phyloP scores from a whole-genome alignment of 1,140 invertebrate genomes.

The Apolygus lucorum region DNA sequence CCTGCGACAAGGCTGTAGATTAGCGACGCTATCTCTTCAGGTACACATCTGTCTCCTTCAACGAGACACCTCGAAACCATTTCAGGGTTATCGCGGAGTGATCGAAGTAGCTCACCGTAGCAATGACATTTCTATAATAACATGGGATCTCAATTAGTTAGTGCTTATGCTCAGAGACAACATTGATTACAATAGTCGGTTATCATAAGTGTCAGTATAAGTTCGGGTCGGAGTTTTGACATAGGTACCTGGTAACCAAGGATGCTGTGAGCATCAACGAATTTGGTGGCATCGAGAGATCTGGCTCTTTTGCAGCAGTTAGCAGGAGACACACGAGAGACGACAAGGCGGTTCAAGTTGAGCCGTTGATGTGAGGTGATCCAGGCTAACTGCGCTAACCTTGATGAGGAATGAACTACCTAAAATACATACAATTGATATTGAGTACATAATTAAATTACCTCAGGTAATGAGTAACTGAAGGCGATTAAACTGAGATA shows the following conservation, averaged over 20 bases:
- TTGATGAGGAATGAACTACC: slow-evolving; percentile 52
- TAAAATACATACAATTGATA: slow-evolving; percentile 34
- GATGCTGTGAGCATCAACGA: slow-evolving; percentile 81
- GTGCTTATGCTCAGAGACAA: too few species aligned
- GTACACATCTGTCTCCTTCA: slow-evolving; percentile 59
- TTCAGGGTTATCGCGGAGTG: slow-evolving; percentile 67
- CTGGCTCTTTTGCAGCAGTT: slow-evolving; percentile 68
- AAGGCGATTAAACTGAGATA: not conserved
- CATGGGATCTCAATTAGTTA: slow-evolving; percentile 29
- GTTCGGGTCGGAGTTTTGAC: not conserved
- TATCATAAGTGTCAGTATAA: not conserved
- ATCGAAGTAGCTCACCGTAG: slow-evolving; percentile 70
- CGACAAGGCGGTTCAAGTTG: slow-evolving; percentile 71
- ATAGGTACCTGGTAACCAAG: slow-evolving; percentile 68
- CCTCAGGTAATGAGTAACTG: not conserved
- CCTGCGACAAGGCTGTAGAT: slow-evolving; percentile 67
- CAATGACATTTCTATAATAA: slow-evolving; percentile 56
- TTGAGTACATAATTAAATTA: not conserved
- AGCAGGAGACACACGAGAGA: slow-evolving; percentile 59
- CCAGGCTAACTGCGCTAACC: slow-evolving; percentile 73
- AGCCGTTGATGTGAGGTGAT: slow-evolving; percentile 78
- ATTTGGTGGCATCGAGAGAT: slow-evolving; percentile 65
- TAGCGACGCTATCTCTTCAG: slow-evolving; percentile 54
- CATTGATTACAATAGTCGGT: not conserved
- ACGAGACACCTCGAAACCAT: slow-evolving; percentile 70